Evolutionary conservation across 1,140 invertebrate species (phyloP).

Genomic region (Periplaneta americana): DNA sequence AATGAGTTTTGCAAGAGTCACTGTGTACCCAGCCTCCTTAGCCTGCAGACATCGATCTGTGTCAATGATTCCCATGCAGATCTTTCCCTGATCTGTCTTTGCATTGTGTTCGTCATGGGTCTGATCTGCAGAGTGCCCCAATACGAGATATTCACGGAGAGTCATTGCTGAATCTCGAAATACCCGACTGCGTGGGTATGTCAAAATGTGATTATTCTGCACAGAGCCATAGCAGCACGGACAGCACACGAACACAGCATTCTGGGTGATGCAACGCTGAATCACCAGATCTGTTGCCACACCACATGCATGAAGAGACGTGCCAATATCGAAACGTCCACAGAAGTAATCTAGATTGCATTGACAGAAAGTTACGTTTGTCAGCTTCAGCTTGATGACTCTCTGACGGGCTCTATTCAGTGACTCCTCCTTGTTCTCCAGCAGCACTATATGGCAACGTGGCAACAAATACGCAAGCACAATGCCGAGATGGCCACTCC

Average conservation of each 20-base stretch:
- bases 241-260: slow-evolving; percentile 82
- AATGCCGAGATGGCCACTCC: slow-evolving; percentile 88
- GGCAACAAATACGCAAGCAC: slow-evolving; percentile 76
- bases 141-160: slow-evolving; percentile 64
- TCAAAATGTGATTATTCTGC: slow-evolving; percentile 59
- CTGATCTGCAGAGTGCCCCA: slow-evolving; percentile 87
- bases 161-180: slow-evolving; percentile 44
- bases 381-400: slow-evolving; percentile 59
- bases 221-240: slow-evolving; percentile 94
- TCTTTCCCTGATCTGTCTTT: slow-evolving; percentile 65
- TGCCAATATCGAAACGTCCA: slow-evolving; percentile 74
- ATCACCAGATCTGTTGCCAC: slow-evolving; percentile 90
- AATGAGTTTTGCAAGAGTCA: slow-evolving; percentile 66
- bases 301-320: slow-evolving; percentile 90
- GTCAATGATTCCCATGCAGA: slow-evolving; percentile 85
- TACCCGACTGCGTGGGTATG: slow-evolving; percentile 44
- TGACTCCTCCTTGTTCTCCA: slow-evolving; percentile 93
- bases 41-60: slow-evolving; percentile 73
- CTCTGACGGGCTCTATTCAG: slow-evolving; percentile 66
- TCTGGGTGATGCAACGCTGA: slow-evolving; percentile 67
- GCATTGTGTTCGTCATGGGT: slow-evolving; percentile 66
- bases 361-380: slow-evolving; percentile 78
- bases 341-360: slow-evolving; percentile 82
- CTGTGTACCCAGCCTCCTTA: slow-evolving; percentile 65
- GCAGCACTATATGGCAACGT: slow-evolving; percentile 58